Evolutionary conservation across 2,797 vertebrate genomes (phyloP).

Genomic region (Sebastes cheni): DNA sequence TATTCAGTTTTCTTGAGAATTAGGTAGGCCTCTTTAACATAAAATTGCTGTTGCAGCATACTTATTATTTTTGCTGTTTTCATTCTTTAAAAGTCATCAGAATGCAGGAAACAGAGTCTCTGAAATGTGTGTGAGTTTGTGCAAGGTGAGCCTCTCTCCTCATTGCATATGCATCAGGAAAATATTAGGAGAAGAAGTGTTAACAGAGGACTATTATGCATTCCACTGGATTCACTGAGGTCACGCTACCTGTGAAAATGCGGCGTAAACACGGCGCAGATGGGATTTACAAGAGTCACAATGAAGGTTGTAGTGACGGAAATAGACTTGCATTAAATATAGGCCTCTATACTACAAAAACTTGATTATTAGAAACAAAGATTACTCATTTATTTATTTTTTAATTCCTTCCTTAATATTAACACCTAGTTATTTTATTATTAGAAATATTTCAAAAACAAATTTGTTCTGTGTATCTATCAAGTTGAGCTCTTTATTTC

Average conservation of each 20-base stretch:
- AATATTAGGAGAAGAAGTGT: background rate
- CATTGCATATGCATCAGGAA: background rate
- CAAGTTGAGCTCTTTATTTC: no score
- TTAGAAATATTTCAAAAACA: no score
- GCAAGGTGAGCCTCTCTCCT: background rate
- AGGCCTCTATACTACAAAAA: background rate
- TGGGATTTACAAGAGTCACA: background rate
- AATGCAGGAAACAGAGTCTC: no score
- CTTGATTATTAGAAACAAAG: background rate
- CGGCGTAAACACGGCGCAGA: background rate
- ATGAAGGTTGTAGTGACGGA: background rate
- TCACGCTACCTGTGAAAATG: background rate
- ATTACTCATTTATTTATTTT: no score
- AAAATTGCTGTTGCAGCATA: no score
- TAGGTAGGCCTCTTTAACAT: no score
- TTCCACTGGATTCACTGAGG: background rate
- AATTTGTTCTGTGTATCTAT: no score
- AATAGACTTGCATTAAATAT: background rate
- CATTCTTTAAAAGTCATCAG: no score
- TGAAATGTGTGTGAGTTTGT: background rate
- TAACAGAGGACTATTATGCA: background rate
- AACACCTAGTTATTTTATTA: background rate
- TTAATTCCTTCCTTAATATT: background rate
- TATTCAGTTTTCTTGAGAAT: no score
- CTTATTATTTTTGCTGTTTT: no score